Evolutionary conservation across 2,888 invertebrate genomes (phyloP), one percentile per base, ranked within the genome.

Genomic region (Scaptodrosophila latifasciaeformis): DNA sequence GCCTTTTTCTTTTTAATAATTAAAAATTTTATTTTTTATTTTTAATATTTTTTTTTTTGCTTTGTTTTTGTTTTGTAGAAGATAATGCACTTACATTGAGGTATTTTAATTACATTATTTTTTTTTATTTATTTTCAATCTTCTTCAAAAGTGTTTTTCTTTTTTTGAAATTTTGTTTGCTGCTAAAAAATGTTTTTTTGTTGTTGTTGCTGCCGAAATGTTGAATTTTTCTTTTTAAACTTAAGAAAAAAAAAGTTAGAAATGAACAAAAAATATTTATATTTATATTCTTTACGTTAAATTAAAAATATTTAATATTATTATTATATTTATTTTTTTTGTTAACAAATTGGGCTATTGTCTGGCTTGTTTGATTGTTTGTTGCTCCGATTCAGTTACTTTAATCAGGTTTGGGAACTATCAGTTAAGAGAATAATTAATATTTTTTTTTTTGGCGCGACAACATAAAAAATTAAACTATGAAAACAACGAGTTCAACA

Each of bases 281-380:
- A 35, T 61, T 62, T 61, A 67, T 65, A 49, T 57, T 42, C 10
- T 45, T 45, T 70, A 70, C 67, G 55, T 53, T 59, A 53, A 59
- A 53, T 65, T 54, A 60, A 54, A 62, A 61, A 62, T 62, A 56
- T 52, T 47, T 37, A 56, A 39, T 54, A 49, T 44, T n/a, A n/a
- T n/a, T n/a, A 59, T 31, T 45, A n/a, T 15, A 15, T 53, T 47
- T 54, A 50, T 49, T 50, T 65, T n/a, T n/a, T n/a, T n/a, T n/a
- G n/a, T n/a, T 49, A 72, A 70, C 66, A 72, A 72, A 81, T 72
- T 72, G 81, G 82, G 84, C 84, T 82, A 82, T 82, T 82, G 84
- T 72, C 60, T 63, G 65, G 35, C 49, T 62, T 60, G 74, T 82
- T 82, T 82, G 82, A 82, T 82, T 82, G 83, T 82, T 82, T 83